Base-by-base conservation (phyloP, 2,797 vertebrate genomes). In the Spinibarbus caldwelli region DNA sequence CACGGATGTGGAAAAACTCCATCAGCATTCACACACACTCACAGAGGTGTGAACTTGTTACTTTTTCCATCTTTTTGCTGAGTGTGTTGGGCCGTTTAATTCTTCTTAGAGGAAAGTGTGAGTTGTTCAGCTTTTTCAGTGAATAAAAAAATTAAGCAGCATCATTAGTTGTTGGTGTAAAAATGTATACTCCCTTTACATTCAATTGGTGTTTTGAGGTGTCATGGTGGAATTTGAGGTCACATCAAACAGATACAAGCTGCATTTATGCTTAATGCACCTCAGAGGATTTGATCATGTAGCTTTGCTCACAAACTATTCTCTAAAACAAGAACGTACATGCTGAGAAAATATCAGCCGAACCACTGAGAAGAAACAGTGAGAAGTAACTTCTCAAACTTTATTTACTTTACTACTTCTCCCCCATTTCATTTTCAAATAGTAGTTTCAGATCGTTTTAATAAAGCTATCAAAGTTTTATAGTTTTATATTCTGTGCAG, bases 41-140 rank as follows among this genome's bases (percentile, higher is more conserved):
- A 43, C 90, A 92, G 86, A 90, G 92, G 93, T 93, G 91, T 92
- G 88, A 94, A 94, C 23, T 88, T 80, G 43, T 80, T 66, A 80
- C 43, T 57, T 72, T 79, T 62, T 31, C 31, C 67, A 45, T 73
- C 45, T 29, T 71, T 59, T 41, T 41, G 52, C 26, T 68, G 59
- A 78, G 78, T 68, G 29, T 57, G 41, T 54, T 77, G 34, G 31
- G 14, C 52, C n/a, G 34, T 11, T 54, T n/a, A 77, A 57, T 23
- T 38, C 36, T n/a, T 14, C 14, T 41, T n/a, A 12, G 17, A 21
- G 52, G 7, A n/a, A 59, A 23, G 31, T 8, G 31, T 31, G 17
- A 23, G 14, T n/a, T n/a, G n/a, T 70, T n/a, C 64, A 66, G 15
- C 7, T 19, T 34, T 11, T n/a, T 57, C 26, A 64, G 62, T 31